Conservation (phyloP, 1,140 invertebrate genomes). For the Papilio polyxenes region DNA sequence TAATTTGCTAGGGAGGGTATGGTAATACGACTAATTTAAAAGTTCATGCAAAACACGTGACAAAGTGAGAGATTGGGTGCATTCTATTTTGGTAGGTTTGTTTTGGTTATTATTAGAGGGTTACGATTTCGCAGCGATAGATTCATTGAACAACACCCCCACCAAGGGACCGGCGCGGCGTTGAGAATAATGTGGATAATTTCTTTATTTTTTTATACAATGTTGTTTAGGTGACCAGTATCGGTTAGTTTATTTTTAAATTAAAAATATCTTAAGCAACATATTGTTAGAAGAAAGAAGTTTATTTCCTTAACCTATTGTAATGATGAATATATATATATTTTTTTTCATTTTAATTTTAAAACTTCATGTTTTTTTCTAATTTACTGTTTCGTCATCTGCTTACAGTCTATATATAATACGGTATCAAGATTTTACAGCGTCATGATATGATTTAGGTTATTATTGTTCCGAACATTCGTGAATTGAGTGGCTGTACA, state of each 20-base stretch:
- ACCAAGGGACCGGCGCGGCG: slow-evolving; percentile 50
- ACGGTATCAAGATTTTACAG: not conserved
- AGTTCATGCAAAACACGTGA: slow-evolving; percentile 50
- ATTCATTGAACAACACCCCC: slow-evolving; percentile 54
- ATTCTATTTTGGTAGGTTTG: slow-evolving; percentile 61
- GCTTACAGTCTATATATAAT: not conserved
- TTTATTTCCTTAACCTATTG: too few relatives aligned
- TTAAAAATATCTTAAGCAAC: not conserved
- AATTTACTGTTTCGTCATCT: not conserved
- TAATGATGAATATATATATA: too few relatives aligned
- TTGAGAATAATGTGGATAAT: slow-evolving; percentile 61
- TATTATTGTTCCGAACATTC: not conserved
- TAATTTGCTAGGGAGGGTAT: slow-evolving; percentile 42
- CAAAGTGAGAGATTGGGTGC: slow-evolving; percentile 38
- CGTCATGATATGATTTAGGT: not conserved
- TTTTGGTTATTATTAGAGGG: slow-evolving; percentile 66
- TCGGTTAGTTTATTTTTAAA: not conserved
- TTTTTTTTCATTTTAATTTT: too few relatives aligned
- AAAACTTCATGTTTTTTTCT: too few relatives aligned
- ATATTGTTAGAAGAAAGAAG: not conserved
- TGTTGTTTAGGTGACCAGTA: not conserved
- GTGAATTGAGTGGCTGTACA: not conserved
- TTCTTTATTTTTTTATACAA: slow-evolving; percentile 38
- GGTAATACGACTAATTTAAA: slow-evolving; percentile 54
- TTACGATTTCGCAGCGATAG: slow-evolving; percentile 56